Percentiles rank a stretch among this genome's conserved stretches.
phyloP scores from a whole-genome alignment of 2,113 vertebrate genomes.

The Oenanthe oenanthe region DNA sequence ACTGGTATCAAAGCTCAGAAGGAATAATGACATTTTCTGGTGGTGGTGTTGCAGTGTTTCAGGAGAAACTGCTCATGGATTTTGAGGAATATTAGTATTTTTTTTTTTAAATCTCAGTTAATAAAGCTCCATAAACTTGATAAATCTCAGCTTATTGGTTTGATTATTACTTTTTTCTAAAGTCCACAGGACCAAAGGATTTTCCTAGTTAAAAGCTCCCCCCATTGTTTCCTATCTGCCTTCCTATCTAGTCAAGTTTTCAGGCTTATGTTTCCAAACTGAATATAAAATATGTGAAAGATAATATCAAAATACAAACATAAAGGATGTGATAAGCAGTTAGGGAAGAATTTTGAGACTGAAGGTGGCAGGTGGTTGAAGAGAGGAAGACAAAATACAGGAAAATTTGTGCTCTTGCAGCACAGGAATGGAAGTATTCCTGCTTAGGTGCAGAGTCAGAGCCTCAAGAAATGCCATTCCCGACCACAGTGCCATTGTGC shows the following conservation, averaged over 20 bases:
- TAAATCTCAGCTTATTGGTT: neutral
- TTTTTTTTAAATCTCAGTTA: neutral
- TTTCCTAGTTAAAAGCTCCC: neutral
- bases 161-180: neutral
- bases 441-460: accelerated
- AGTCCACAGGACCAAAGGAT: neutral
- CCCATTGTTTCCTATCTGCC: neutral
- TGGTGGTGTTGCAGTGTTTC: neutral
- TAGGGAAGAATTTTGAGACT: neutral
- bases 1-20: neutral
- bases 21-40: neutral
- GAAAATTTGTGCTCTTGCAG: neutral
- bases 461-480: neutral
- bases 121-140: neutral
- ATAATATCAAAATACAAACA: neutral
- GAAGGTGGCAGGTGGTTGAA: neutral
- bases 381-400: neutral
- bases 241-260: neutral
- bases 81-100: neutral
- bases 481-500: accelerated
- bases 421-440: neutral
- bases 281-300: neutral
- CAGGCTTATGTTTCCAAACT: neutral
- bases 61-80: neutral
- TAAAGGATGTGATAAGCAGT: neutral